Evolutionary conservation across 2,888 invertebrate species (phyloP).

Genomic region (Hypolimnas misippus): DNA sequence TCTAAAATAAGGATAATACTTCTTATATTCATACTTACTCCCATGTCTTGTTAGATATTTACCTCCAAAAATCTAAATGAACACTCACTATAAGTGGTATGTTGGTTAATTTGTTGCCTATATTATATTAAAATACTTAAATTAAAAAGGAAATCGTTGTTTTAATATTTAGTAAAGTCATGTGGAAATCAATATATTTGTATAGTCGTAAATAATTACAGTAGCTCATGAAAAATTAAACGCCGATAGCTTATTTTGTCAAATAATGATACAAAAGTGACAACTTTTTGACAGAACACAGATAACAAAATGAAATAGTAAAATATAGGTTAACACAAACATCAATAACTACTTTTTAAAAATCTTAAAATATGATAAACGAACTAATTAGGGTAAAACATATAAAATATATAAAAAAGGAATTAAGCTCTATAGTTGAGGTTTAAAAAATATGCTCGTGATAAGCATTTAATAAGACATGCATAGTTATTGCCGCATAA

Average conservation of each 20-base stretch:
- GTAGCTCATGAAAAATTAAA: background rate
- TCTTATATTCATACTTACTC: background rate
- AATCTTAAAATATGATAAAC: too few relatives aligned
- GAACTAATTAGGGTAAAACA: too few relatives aligned
- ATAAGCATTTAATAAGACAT: too few relatives aligned
- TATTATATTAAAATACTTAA: constrained; percentile 5
- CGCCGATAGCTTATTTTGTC: background rate
- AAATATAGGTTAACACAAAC: too few relatives aligned
- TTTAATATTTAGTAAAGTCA: background rate
- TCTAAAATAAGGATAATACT: constrained; percentile 4
- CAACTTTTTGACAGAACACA: background rate
- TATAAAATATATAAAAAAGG: too few relatives aligned
- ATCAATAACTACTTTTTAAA: too few relatives aligned
- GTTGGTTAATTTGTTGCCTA: constrained; percentile 49
- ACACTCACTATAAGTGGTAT: constrained; percentile 64
- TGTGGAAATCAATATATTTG: background rate
- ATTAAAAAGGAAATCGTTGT: background rate
- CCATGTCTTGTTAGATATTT: constrained; percentile 40
- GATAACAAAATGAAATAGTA: background rate
- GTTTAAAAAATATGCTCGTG: too few relatives aligned
- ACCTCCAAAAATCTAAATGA: constrained; percentile 65
- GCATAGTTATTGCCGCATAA: too few relatives aligned
- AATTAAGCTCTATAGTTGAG: too few relatives aligned
- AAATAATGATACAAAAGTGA: background rate
- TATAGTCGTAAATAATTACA: background rate